Evolutionary conservation across 2,888 invertebrate species (phyloP), one percentile per base, ranked within the genome.

Genomic region (Sphecodes monilicornis): DNA sequence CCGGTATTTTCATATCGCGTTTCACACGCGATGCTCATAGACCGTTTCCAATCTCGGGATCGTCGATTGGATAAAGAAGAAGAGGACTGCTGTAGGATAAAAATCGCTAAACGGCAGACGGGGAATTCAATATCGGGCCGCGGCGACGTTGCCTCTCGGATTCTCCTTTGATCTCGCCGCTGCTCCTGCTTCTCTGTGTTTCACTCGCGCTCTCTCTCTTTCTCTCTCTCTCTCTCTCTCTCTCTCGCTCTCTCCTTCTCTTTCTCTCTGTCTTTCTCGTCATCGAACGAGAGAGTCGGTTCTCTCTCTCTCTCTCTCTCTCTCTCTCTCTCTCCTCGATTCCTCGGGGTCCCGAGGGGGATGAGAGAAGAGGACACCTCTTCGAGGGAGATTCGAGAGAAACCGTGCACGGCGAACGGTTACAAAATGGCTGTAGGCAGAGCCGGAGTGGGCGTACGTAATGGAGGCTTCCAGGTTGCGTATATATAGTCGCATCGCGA

Each of bases 401-500:
- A 87, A 86, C 80, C 86, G 88, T 88, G 88, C 88, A 90, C 90
- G 92, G 87, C 91, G 91, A 88, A 90, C 90, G 91, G 91, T 89
- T 93, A 94, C 94, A 95, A 94, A 95, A 95, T 95, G 94, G 94
- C 94, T 95, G 93, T 94, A 92, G 93, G 92, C 92, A 87, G 90
- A 88, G 68, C 36, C 68, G 89, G 93, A 93, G 94, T 94, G 94
- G 94, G 94, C 94, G 94, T 94, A 94, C 93, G 94, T 94, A 94
- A 94, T 93, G 94, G 94, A 92, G 92, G 93, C 92, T 93, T 93
- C 93, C 92, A 92, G 92, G 90, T 92, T 92, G 89, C 18, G 78
- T 84, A 87, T 88, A 88, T 89, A 86, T 88, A 85, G 89, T 76
- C 77, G 80, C 80, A 85, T 89, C 87, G 86, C 89, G 90, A 89